Percentiles rank a stretch among this genome's conserved stretches.
Conservation (phyloP, 1,140 invertebrate genomes). For the Glossosoma conforme region DNA sequence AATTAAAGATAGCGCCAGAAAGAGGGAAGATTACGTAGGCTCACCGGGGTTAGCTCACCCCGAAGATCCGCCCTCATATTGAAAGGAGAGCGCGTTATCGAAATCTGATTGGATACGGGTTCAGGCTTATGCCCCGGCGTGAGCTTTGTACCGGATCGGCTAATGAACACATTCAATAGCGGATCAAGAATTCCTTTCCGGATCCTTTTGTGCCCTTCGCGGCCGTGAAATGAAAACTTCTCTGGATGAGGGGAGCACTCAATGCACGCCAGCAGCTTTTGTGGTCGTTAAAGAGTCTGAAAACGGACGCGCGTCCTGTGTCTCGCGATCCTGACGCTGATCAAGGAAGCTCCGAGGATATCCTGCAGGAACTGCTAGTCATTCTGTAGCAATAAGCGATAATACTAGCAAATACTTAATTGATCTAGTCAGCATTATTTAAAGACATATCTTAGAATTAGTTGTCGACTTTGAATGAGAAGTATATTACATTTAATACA, state of each 20-base stretch:
- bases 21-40: slow-evolving; percentile 17
- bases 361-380: no score
- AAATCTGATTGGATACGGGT: slow-evolving; percentile 30
- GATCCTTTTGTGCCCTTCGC: slow-evolving; percentile 18
- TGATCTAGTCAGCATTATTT: no score
- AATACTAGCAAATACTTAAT: no score
- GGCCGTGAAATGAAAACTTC: slow-evolving; percentile 27
- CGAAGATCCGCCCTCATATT: slow-evolving; percentile 13
- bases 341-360: no score
- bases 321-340: no score
- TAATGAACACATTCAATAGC: slow-evolving; percentile 27
- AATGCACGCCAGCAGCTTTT: slow-evolving; percentile 2
- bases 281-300: slow-evolving; percentile 4
- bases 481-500: no score
- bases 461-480: no score
- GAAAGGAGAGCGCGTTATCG: slow-evolving; percentile 29
- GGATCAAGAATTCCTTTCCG: slow-evolving; percentile 22
- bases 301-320: no score
- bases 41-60: not conserved
- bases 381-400: no score
- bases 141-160: slow-evolving; percentile 14
- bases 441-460: no score
- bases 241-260: slow-evolving; percentile 3
- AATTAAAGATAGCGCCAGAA: slow-evolving; percentile 28
- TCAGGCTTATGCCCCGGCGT: slow-evolving; percentile 7